Percentiles rank a stretch among this genome's conserved stretches.
These are phyloP conservation scores for Chloromyia formosa DNA, from an alignment of 2,888 invertebrate genomes.

Conservation along the genomic window DNA sequence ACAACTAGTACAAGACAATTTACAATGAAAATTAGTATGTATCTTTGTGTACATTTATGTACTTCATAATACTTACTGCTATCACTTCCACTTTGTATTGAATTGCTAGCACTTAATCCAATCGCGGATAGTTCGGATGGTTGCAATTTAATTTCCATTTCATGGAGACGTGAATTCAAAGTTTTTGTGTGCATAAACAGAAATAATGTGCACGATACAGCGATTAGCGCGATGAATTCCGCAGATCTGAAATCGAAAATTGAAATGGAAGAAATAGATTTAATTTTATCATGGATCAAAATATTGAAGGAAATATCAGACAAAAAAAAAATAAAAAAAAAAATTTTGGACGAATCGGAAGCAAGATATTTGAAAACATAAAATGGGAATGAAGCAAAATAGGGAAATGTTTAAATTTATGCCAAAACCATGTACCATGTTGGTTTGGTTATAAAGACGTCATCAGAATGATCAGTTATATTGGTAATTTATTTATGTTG, in stretches of 20 bases:
- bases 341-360: too few species aligned
- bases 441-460: too few species aligned
- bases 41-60: not conserved
- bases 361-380: too few species aligned
- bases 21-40: not conserved
- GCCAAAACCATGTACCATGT: too few species aligned
- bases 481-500: too few species aligned
- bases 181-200: constrained; percentile 86
- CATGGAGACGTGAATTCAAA: constrained; percentile 79
- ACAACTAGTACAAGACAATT: constrained; percentile 4
- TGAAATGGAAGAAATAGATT: constrained; percentile 46
- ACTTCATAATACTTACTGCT: constrained; percentile 58
- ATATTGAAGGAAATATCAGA: too few species aligned
- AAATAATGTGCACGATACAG: constrained; percentile 84
- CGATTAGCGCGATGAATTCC: constrained; percentile 82
- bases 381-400: too few species aligned
- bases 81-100: constrained; percentile 58
- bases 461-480: too few species aligned
- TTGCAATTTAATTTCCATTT: constrained; percentile 81
- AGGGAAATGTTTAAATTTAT: too few species aligned
- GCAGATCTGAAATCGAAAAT: constrained; percentile 73
- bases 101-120: constrained; percentile 62
- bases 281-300: not conserved
- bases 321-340: too few species aligned
- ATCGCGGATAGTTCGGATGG: constrained; percentile 68